Evolutionary conservation across 2,113 vertebrate species (phyloP).

Genomic region (Cyanoramphus novaezelandiae): DNA sequence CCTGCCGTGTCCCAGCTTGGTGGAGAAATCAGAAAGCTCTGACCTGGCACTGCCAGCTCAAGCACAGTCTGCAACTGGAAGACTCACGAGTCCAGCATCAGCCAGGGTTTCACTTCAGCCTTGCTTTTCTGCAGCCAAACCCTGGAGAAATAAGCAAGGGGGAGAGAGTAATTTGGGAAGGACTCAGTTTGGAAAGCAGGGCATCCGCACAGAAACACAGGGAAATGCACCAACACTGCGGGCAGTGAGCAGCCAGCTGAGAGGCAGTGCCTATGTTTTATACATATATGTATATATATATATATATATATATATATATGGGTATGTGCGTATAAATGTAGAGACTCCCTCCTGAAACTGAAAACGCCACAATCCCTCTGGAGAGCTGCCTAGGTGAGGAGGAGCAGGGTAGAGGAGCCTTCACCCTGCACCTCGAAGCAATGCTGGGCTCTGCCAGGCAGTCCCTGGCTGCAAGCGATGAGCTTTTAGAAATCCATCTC

Average conservation of each 20-base stretch:
- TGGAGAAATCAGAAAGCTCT: background rate
- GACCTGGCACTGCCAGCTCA: rapidly evolving
- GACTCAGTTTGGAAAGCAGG: background rate
- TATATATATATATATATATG: rapidly evolving
- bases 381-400: background rate
- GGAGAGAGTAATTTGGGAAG: background rate
- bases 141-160: background rate
- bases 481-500: background rate
- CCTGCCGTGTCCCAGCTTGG: background rate
- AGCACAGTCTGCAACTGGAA: background rate
- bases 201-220: rapidly evolving
- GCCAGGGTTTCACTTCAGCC: background rate
- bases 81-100: background rate
- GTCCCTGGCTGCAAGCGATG: rapidly evolving
- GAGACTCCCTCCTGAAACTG: background rate
- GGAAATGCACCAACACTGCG: rapidly evolving
- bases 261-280: background rate
- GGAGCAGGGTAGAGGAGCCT: background rate
- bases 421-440: background rate
- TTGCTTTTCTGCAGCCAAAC: background rate
- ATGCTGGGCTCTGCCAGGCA: rapidly evolving
- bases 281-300: rapidly evolving
- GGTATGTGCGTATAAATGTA: background rate
- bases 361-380: rapidly evolving
- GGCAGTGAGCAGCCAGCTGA: rapidly evolving